Percentiles rank a stretch among this genome's conserved stretches.
Conservation (phyloP, 2,888 invertebrate species). For the Pelosia muscerda region DNA sequence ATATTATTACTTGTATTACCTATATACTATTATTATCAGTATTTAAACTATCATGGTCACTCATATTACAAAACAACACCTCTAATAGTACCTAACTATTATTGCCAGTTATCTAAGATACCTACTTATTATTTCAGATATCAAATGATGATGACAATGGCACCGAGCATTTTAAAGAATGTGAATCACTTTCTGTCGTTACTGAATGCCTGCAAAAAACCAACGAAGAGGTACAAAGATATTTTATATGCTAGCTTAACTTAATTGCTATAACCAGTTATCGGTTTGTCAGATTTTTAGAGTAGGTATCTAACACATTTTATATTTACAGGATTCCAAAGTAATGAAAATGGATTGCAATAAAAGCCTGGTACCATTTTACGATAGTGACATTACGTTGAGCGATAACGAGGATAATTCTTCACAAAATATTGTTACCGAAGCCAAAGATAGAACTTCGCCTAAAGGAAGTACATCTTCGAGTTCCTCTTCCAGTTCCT, state of each 20-base stretch:
- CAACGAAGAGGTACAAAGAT: neutral
- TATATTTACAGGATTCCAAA: conserved; percentile 1
- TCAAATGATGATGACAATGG: neutral
- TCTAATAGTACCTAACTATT: too few relatives aligned
- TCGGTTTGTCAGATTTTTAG: neutral
- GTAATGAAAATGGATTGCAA: neutral
- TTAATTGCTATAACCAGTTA: neutral
- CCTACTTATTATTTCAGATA: conserved; percentile 10
- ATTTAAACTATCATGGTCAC: too few relatives aligned
- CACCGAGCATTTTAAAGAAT: conserved; percentile 2
- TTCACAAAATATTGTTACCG: conserved; percentile 1
- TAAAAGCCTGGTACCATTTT: conserved; percentile 8
- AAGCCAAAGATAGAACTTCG: conserved; percentile 3
- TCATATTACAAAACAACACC: too few relatives aligned
- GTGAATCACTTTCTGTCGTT: conserved; percentile 6
- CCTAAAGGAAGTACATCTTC: neutral
- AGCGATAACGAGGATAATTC: conserved; percentile 10
- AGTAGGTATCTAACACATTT: neutral
- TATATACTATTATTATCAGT: conserved; percentile 7
- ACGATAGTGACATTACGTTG: conserved; percentile 5
- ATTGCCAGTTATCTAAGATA: conserved; percentile 8
- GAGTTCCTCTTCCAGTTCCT: neutral
- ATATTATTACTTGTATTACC: conserved; percentile 2
- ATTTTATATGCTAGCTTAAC: neutral
- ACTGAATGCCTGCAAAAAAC: conserved; percentile 6